Base-by-base conservation (phyloP, 2,797 vertebrate species). In the Rhinogobio ventralis region DNA sequence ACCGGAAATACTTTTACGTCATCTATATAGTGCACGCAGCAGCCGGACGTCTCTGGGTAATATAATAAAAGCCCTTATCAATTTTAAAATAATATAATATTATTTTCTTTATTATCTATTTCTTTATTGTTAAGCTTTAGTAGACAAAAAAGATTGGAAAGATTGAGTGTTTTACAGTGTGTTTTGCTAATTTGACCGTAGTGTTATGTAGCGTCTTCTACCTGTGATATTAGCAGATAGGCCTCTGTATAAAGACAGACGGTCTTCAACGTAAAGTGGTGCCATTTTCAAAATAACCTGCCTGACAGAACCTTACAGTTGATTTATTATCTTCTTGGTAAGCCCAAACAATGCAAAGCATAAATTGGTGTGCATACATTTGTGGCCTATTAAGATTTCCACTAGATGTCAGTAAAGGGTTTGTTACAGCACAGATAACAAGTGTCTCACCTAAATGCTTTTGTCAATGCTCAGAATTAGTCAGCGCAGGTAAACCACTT, bases 341-440 rank as follows among this genome's bases (percentile, higher is more conserved):
- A 71, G 1, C 53, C 23, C 23, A 69, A 69, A 60, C 7, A 42
- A 39, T 28, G 15, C 14, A 28, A 60, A 15, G 36, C 62, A 39
- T 19, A 25, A 25, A 17, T 75, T 42, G 9, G 5, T 45, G 75
- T 20, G 23, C 1, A 25, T 25, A 42, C 1, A 17, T 17, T 2
- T 90, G 90, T 85, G 82, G 72, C 80, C 79, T 53, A 0, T 19
- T 10, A 19, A 0, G 0, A n/a, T 0, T 4, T 13, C 85, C 93
- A 88, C 91, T 90, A 94, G 94, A 90, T 93, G 94, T 90, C 89
- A 90, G 89, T 66, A 71, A 66, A 80, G 5, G 23, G 33, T 82
- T 73, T 36, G 33, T 71, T 51, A 13, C 39, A 45, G 55, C 67
- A 19, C 20, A 13, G 62, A 71, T 23, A 23, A 39, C 36, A 10